Evolutionary conservation across 2,113 vertebrate species (phyloP).

Genomic region (Rhodinocichla rosea): DNA sequence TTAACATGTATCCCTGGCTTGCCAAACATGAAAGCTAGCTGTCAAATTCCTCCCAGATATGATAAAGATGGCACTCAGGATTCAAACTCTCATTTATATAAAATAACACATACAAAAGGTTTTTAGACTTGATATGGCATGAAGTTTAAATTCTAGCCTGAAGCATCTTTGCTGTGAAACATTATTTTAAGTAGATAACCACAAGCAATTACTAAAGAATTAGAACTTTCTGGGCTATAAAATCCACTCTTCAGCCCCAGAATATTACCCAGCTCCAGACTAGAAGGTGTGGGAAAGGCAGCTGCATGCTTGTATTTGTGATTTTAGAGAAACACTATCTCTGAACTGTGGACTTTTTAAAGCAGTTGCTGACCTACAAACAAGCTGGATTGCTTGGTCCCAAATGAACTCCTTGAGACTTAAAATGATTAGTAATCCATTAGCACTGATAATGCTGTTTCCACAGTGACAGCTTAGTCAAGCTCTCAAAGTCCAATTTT

Average conservation of each 20-base stretch:
- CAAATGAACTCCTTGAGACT: neutral
- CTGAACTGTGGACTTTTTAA: neutral
- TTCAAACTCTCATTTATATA: conserved; percentile 41
- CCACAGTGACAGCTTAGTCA: neutral
- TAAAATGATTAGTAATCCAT: neutral
- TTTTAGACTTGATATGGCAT: neutral
- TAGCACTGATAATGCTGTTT: neutral
- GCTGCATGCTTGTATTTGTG: neutral
- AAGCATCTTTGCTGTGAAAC: conserved; percentile 56
- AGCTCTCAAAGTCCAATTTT: neutral
- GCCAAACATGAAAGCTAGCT: conserved; percentile 60
- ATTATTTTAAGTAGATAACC: conserved; percentile 3
- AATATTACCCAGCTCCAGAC: neutral
- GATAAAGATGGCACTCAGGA: conserved; percentile 58
- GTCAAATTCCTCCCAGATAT: conserved; percentile 65
- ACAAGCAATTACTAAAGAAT: neutral
- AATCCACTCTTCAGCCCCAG: neutral
- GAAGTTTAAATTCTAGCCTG: conserved; percentile 5
- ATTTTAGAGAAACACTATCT: neutral
- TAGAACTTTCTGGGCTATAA: neutral
- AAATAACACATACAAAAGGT: conserved; percentile 49
- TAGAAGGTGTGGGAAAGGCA: neutral
- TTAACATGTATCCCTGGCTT: conserved; percentile 57
- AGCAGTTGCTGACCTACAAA: neutral
- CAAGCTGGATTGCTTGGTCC: neutral